These are phyloP conservation scores for Brotula barbata DNA, from an alignment of 2,797 vertebrate genomes.

Conservation along the genomic window DNA sequence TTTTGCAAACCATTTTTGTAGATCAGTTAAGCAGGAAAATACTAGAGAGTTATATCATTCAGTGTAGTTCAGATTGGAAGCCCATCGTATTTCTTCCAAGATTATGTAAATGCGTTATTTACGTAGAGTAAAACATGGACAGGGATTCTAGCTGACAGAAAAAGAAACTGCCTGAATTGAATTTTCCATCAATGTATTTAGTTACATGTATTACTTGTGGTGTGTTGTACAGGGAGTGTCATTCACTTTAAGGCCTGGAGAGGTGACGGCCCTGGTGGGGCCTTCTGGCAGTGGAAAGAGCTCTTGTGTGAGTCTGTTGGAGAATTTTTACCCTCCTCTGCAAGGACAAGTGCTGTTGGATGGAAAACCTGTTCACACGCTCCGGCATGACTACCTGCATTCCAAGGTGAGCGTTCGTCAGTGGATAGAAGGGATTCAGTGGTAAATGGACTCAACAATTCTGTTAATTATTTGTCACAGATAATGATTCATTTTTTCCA, in stretches of 20 bases:
- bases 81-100: no score
- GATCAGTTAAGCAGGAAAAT: no score
- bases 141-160: no score
- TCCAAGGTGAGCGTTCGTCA: conserved; percentile 78
- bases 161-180: no score
- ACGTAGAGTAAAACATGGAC: no score
- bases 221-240: conserved; percentile 83
- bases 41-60: no score
- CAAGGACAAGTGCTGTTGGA: conserved; percentile 91
- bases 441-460: neutral
- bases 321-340: conserved; percentile 92
- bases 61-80: no score
- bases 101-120: no score
- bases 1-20: no score
- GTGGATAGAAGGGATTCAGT: neutral
- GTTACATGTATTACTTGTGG: no score
- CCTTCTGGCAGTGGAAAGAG: conserved; percentile 96
- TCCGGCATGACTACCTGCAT: conserved; percentile 90
- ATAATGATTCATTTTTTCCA: neutral
- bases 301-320: conserved; percentile 92
- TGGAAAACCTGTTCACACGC: conserved; percentile 82
- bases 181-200: no score
- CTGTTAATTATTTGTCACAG: neutral
- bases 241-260: conserved; percentile 87
- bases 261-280: conserved; percentile 92